Evolutionary conservation across 1,140 invertebrate genomes (phyloP), one percentile per base, ranked within the genome.

Genomic region (Brachionus asplanchnoidis): DNA sequence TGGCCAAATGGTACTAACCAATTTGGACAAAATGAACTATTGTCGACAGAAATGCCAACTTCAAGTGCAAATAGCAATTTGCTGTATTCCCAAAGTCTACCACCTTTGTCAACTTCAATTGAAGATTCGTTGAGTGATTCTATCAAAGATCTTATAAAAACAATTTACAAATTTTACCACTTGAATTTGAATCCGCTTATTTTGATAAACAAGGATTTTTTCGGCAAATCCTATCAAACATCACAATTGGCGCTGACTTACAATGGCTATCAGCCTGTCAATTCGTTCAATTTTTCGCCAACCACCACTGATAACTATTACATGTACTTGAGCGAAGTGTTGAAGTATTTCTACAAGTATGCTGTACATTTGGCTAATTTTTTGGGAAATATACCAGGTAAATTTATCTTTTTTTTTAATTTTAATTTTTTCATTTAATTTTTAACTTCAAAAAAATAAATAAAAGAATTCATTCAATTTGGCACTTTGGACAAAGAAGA

Each of bases 131-230:
- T 77, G 20, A 50, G 42, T 50, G 73, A 77, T 32, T 28, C 73
- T 28, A 77, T 77, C 42, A 77, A 77, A 53, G 73, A 77, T 26
- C 42, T 77, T 8, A 77, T 77, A 5, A 77, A 77, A 50, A 77
- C n/a, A 50, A 50, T 77, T n/a, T 50, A 77, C 42, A 77, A 77
- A 77, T 26, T 26, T 26, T 77, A 77, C 50, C 40, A 77, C 50
- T 46, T 50, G 26, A 20, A 77, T 50, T 77, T 77, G 26, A 77
- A 77, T 77, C 73, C 73, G 50, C 20, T 77, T 20, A 20, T 50
- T 26, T 50, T 77, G 26, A 50, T 50, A 26, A 77, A 28, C 42
- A 77, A 77, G 26, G 20, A 77, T 9, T 26, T 50, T 26, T 50
- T 26, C 14, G 23, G n/a, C 26, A 77, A 77, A 50, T 28, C 12